Evolutionary conservation across 2,888 invertebrate species (phyloP).

Genomic region (Cheilosia urbana): DNA sequence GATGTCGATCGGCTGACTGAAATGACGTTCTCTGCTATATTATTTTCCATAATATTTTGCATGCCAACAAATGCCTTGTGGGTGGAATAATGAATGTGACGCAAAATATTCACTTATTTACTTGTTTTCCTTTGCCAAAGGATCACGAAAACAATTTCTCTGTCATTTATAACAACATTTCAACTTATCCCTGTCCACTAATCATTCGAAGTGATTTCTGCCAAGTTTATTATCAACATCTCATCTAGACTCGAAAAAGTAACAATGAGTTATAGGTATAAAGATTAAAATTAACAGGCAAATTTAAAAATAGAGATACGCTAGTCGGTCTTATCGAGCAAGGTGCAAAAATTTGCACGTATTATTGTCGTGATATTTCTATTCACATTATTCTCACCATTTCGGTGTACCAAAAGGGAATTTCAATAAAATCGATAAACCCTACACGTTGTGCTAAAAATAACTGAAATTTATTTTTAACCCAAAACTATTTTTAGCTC

Average conservation of each 20-base stretch:
- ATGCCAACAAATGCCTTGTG: slow-evolving; percentile 44
- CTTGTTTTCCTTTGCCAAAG: not conserved
- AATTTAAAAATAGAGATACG: too few relatives aligned
- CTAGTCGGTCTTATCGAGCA: not conserved
- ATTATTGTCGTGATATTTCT: not conserved
- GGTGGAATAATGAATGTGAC: slow-evolving; percentile 40
- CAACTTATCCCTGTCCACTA: not conserved
- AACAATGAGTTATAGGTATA: slow-evolving; percentile 1
- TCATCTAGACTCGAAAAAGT: slow-evolving; percentile 2
- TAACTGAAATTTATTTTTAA: not conserved
- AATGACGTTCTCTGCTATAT: slow-evolving; percentile 28
- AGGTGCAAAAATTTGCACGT: slow-evolving; percentile 24
- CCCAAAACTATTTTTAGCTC: slow-evolving; percentile 26
- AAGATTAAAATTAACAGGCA: not conserved
- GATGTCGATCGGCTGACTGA: slow-evolving; percentile 26
- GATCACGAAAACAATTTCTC: not conserved
- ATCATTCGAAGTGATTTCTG: not conserved
- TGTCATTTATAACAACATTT: not conserved
- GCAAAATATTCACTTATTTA: slow-evolving; percentile 22
- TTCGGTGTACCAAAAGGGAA: too few relatives aligned
- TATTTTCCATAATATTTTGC: slow-evolving; percentile 8
- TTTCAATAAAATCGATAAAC: not conserved
- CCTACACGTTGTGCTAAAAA: slow-evolving; percentile 8
- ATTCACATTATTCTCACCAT: not conserved
- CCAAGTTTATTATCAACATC: slow-evolving; percentile 36